Conservation (phyloP, 2,888 invertebrate genomes). For the Mesoligia furuncula region DNA sequence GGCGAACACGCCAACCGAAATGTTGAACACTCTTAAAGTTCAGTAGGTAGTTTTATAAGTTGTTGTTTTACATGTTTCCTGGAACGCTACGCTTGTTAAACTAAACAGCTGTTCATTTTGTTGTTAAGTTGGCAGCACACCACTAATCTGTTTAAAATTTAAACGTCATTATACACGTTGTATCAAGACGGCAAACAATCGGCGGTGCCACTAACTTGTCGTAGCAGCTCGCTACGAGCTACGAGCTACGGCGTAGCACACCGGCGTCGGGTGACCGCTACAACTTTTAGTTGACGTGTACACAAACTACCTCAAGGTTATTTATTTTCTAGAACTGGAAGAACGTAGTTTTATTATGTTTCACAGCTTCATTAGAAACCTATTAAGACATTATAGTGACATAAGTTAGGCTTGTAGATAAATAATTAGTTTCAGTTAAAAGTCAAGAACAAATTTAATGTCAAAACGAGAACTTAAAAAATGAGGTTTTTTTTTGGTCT, state of each 20-base stretch:
- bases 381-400: neutral
- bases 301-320: slow-evolving; percentile 51
- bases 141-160: slow-evolving; percentile 47
- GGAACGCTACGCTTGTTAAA: slow-evolving; percentile 19
- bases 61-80: slow-evolving; percentile 21
- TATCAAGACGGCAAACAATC: slow-evolving; percentile 41
- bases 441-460: neutral
- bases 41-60: slow-evolving; percentile 36
- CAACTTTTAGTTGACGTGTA: slow-evolving; percentile 52
- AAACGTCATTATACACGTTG: slow-evolving; percentile 30
- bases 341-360: slow-evolving; percentile 15
- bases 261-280: slow-evolving; percentile 19
- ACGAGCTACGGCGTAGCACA: slow-evolving; percentile 56
- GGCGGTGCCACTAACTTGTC: slow-evolving; percentile 49
- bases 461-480: neutral
- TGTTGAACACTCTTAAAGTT: slow-evolving; percentile 55
- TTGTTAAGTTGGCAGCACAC: slow-evolving; percentile 30
- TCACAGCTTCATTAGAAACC: neutral
- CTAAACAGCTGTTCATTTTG: slow-evolving; percentile 42
- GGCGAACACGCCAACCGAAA: slow-evolving; percentile 55
- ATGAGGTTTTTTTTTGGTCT: neutral
- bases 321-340: slow-evolving; percentile 26
- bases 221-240: slow-evolving; percentile 51
- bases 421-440: neutral
- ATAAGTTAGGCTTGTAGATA: neutral